Percentiles rank a stretch among this genome's conserved stretches.
phyloP scores from a whole-genome alignment of 2,888 invertebrate species.

The Drosophila nigritarsus region DNA sequence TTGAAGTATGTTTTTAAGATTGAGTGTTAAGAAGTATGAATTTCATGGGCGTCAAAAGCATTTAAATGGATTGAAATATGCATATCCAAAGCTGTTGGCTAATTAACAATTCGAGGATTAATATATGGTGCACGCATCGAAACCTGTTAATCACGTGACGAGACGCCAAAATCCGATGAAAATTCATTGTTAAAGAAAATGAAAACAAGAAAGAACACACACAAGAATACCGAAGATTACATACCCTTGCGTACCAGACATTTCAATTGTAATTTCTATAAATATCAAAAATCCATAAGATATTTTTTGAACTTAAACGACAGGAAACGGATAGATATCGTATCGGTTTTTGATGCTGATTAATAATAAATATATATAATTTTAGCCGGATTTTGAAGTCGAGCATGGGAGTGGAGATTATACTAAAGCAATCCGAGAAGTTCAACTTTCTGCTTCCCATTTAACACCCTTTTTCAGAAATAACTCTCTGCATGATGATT shows the following conservation, averaged over 20 bases:
- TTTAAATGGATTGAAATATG: not conserved
- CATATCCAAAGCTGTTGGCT: not conserved
- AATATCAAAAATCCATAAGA: not conserved
- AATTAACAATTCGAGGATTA: not conserved
- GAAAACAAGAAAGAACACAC: not conserved
- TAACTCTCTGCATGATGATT: not conserved
- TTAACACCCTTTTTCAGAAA: not conserved
- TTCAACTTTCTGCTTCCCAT: too few relatives aligned
- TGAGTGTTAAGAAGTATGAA: not conserved
- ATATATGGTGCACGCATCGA: conserved; percentile 1
- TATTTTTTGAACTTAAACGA: not conserved
- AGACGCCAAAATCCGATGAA: conserved; percentile 8
- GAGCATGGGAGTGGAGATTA: not conserved
- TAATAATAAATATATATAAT: not conserved
- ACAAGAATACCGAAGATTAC: not conserved
- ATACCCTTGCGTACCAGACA: not conserved
- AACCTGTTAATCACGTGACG: conserved; percentile 33
- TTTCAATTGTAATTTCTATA: not conserved
- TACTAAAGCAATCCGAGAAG: not conserved
- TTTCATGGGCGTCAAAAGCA: not conserved
- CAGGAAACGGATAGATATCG: not conserved
- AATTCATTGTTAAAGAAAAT: not conserved
- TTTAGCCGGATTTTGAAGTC: too few relatives aligned
- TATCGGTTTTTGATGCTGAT: not conserved
- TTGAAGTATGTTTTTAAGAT: not conserved